These are phyloP conservation scores for Littorina saxatilis DNA, from an alignment of 1,140 invertebrate genomes.

Conservation along the genomic window DNA sequence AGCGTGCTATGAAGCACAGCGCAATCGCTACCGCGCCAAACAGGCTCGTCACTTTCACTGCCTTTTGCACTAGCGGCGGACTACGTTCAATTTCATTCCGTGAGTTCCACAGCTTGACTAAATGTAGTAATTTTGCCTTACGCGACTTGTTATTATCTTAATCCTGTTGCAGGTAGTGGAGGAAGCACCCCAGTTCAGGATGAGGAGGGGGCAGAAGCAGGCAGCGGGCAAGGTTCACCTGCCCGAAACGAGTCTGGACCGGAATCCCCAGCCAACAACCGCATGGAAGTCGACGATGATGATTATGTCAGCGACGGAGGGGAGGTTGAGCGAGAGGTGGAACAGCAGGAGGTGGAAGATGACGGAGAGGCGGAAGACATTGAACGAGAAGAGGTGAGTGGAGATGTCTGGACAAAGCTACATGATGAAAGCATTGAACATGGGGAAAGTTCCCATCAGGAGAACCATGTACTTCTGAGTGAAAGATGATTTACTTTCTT, in stretches of 20 bases:
- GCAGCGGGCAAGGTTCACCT: slow-evolving; percentile 28
- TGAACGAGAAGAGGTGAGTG: slow-evolving; percentile 49
- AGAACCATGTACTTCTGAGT: no score
- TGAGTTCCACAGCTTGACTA: no score
- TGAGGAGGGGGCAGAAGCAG: slow-evolving; percentile 47
- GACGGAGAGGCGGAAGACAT: slow-evolving; percentile 19
- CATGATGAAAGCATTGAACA: neutral
- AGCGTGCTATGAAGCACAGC: no score
- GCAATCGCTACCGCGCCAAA: no score
- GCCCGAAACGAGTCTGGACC: neutral
- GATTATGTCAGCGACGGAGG: slow-evolving; percentile 62
- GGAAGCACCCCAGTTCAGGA: slow-evolving; percentile 64
- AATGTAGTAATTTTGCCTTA: no score
- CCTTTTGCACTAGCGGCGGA: no score
- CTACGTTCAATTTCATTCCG: no score
- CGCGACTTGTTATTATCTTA: no score
- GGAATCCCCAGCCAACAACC: neutral
- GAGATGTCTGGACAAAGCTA: no score
- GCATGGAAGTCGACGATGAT: slow-evolving; percentile 43
- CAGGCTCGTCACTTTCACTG: no score
- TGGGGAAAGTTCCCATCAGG: no score
- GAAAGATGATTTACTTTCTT: no score
- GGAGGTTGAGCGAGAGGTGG: slow-evolving; percentile 55
- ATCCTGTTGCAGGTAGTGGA: slow-evolving; percentile 60
- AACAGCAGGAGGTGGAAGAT: slow-evolving; percentile 58